These are phyloP conservation scores for Gisinianus flammeolus DNA, from an alignment of 2,888 invertebrate species.

Conservation along the genomic window DNA sequence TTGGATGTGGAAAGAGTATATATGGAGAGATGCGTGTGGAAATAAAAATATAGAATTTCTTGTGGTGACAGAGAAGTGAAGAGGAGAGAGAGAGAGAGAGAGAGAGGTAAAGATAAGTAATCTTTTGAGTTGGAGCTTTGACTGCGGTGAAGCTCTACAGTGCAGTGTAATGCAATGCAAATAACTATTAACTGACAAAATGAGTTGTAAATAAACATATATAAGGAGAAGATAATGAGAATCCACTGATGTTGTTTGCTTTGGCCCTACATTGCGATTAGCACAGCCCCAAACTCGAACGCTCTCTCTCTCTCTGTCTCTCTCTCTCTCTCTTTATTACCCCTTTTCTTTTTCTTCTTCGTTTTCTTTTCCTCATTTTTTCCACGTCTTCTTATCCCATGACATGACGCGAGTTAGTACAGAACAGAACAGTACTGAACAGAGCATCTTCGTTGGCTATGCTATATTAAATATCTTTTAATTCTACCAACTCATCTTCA, in stretches of 20 bases:
- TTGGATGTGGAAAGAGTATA: too few species aligned
- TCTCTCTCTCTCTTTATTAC: conserved; percentile 5
- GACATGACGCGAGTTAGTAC: too few species aligned
- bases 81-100: neutral
- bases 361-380: neutral
- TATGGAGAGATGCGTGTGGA: neutral
- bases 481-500: too few species aligned
- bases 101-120: neutral
- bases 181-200: conserved; percentile 12
- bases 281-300: neutral
- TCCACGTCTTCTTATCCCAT: too few species aligned
- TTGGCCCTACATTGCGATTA: conserved; percentile 16
- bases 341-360: neutral
- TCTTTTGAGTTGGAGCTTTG: neutral
- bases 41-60: conserved; percentile 18
- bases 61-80: conserved; percentile 10
- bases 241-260: conserved; percentile 1
- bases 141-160: neutral
- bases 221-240: conserved; percentile 5
- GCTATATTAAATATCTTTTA: too few species aligned
- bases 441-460: too few species aligned
- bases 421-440: too few species aligned
- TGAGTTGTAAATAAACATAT: conserved; percentile 1
- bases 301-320: neutral
- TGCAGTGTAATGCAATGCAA: neutral